Conservation (phyloP, 2,797 vertebrate species). For the Triplophysa bombifrons region DNA sequence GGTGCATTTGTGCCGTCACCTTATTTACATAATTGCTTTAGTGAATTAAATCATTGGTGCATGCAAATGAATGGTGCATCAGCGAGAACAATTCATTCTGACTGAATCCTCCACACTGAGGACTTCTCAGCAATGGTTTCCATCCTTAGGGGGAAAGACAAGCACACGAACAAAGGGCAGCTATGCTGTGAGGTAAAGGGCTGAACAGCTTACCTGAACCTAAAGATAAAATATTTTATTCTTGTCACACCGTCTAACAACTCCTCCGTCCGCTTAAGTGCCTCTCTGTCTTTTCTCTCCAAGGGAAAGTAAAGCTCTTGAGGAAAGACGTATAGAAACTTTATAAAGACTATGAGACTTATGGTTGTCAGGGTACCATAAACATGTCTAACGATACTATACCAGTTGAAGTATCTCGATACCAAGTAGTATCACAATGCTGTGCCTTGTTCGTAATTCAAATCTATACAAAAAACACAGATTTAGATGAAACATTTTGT, state of each 20-base stretch:
- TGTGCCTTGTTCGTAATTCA: too few species aligned
- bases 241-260: background rate
- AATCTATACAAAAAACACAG: too few species aligned
- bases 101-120: background rate
- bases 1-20: background rate
- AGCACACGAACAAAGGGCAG: background rate
- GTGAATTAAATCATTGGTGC: background rate
- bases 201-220: background rate
- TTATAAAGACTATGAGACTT: background rate
- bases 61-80: background rate
- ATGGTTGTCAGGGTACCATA: too few species aligned
- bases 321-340: slow-evolving; percentile 2
- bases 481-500: too few species aligned
- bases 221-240: background rate
- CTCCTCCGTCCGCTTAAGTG: background rate
- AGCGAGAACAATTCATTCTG: background rate
- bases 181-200: background rate
- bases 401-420: too few species aligned
- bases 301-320: background rate
- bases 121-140: background rate
- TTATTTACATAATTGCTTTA: background rate
- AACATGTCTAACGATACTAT: too few species aligned
- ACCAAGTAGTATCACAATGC: too few species aligned
- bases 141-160: background rate
- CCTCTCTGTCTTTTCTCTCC: slow-evolving; percentile 4